A percentile compares a stretch with the other conserved stretches of the same genome.
phyloP scores from a whole-genome alignment of 2,113 vertebrate genomes.

The Glaucidium brasilianum region DNA sequence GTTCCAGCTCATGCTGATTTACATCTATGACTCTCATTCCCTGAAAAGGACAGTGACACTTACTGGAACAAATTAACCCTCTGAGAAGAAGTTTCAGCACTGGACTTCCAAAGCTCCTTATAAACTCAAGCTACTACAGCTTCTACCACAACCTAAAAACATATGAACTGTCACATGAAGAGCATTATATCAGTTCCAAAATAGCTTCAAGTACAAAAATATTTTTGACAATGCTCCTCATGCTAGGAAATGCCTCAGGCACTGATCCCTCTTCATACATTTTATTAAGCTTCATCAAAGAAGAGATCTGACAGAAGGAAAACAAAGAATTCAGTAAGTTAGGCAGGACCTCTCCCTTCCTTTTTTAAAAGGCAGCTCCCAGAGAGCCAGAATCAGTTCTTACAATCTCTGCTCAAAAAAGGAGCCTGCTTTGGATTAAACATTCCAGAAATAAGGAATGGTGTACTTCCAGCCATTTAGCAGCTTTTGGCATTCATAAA shows the following conservation, averaged over 20 bases:
- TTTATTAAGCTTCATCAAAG: neutral
- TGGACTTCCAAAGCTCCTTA: neutral
- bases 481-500: neutral
- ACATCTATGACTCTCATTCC: neutral
- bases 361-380: neutral
- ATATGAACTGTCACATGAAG: neutral
- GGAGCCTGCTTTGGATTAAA: neutral
- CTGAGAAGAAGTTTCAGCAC: neutral
- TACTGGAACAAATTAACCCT: neutral
- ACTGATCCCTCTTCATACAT: neutral
- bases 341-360: neutral
- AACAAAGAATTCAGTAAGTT: neutral
- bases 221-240: neutral
- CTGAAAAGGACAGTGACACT: neutral
- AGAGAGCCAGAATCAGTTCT: neutral
- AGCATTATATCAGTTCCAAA: neutral
- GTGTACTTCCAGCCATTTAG: neutral
- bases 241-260: neutral
- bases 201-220: neutral
- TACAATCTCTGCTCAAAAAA: neutral
- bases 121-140: neutral
- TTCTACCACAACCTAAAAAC: neutral
- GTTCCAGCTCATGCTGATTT: neutral
- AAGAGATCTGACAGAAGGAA: neutral
- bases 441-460: neutral